phyloP scores from a whole-genome alignment of 1,140 invertebrate species.

The Zaprionus davidi region DNA sequence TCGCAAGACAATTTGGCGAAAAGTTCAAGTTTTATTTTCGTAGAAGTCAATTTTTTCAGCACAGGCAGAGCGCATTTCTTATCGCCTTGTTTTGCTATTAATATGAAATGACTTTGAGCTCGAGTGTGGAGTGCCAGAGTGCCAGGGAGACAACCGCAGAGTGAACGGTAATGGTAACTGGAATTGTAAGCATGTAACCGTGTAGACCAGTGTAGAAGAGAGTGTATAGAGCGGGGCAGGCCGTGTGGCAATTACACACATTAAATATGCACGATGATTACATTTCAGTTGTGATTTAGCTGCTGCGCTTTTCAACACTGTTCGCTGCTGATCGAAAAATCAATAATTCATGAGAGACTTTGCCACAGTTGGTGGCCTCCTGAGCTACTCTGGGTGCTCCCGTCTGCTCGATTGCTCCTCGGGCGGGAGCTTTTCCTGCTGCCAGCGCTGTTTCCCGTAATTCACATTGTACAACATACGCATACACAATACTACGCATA shows the following conservation, averaged over 20 bases:
- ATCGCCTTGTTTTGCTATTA: slow-evolving; percentile 56
- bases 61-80: slow-evolving; percentile 18
- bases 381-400: neutral
- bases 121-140: neutral
- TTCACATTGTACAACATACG: slow-evolving; percentile 38
- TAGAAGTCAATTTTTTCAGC: slow-evolving; percentile 40
- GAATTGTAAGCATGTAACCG: neutral
- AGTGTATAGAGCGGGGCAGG: neutral
- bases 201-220: neutral
- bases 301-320: slow-evolving; percentile 30
- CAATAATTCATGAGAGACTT: slow-evolving; percentile 70
- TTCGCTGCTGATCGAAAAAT: slow-evolving; percentile 71
- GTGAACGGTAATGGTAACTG: neutral
- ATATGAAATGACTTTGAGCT: slow-evolving; percentile 57
- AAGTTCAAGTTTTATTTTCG: slow-evolving; percentile 18
- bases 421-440: neutral
- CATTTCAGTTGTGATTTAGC: slow-evolving; percentile 19
- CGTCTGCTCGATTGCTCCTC: neutral
- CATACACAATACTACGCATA: slow-evolving; percentile 55
- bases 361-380: neutral
- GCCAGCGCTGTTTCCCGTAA: slow-evolving; percentile 13
- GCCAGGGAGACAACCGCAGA: neutral
- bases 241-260: slow-evolving; percentile 30
- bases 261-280: slow-evolving; percentile 28
- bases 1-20: neutral